Conservation (phyloP, 2,888 invertebrate species). For the Drosophila mettleri region DNA sequence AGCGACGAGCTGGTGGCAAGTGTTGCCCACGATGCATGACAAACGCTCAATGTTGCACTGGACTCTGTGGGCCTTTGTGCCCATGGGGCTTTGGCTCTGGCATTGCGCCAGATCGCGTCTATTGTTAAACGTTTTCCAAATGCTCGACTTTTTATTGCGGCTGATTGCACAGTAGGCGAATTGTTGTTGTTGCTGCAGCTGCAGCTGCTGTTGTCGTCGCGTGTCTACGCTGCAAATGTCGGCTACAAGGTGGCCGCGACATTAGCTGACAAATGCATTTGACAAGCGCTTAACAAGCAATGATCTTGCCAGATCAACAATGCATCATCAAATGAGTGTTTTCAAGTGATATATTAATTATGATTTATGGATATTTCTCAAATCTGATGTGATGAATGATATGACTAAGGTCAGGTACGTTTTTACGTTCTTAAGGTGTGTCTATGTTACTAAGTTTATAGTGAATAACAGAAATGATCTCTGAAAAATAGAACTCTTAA, state of each 20-base stretch:
- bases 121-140: slow-evolving; percentile 69
- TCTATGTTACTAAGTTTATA: too few relatives aligned
- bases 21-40: slow-evolving; percentile 58
- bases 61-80: slow-evolving; percentile 7
- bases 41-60: slow-evolving; percentile 56
- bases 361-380: slow-evolving; percentile 4
- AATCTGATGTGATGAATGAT: background rate
- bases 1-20: slow-evolving; percentile 52
- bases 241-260: slow-evolving; percentile 45
- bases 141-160: slow-evolving; percentile 52
- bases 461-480: too few relatives aligned
- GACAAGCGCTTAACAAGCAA: slow-evolving; percentile 30
- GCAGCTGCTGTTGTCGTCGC: slow-evolving; percentile 21
- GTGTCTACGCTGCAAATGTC: slow-evolving; percentile 27
- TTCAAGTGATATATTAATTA: slow-evolving; percentile 14
- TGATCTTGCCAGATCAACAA: slow-evolving; percentile 13
- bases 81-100: slow-evolving; percentile 36
- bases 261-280: slow-evolving; percentile 41
- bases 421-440: background rate
- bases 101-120: slow-evolving; percentile 53
- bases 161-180: slow-evolving; percentile 41
- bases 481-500: too few relatives aligned
- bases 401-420: background rate
- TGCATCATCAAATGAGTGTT: background rate
- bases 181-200: slow-evolving; percentile 15